Evolutionary conservation across 2,113 vertebrate species (phyloP).

Genomic region (Tichodroma muraria): DNA sequence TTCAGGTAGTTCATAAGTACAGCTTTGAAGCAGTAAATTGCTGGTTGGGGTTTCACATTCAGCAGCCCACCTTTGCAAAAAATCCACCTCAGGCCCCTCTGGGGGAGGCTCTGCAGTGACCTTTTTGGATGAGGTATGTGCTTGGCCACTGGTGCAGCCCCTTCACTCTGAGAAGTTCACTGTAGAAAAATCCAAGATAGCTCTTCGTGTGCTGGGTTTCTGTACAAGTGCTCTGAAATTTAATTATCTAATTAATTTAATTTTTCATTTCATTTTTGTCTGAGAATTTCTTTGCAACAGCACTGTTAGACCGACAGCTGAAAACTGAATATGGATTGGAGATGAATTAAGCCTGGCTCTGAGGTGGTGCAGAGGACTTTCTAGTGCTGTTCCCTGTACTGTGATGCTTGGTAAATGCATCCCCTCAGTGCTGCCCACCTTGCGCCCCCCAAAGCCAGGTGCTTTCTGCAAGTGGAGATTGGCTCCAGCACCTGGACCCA

Average conservation of each 20-base stretch:
- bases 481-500: background rate
- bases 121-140: background rate
- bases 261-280: background rate
- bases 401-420: background rate
- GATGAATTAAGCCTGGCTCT: background rate
- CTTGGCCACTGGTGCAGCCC: background rate
- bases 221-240: background rate
- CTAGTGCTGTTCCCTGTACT: background rate
- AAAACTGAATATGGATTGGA: background rate
- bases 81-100: background rate
- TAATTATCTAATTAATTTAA: background rate
- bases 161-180: background rate
- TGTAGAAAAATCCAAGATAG: background rate
- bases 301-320: background rate
- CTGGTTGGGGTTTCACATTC: background rate
- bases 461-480: background rate
- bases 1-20: background rate
- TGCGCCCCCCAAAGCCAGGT: background rate
- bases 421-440: background rate
- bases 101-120: background rate
- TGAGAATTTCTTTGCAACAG: background rate
- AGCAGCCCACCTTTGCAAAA: background rate
- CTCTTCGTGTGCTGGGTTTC: rapidly evolving
- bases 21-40: background rate
- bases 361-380: background rate